Evolutionary conservation across 2,888 invertebrate genomes (phyloP), one percentile per base, ranked within the genome.

Genomic region (Volucella bombylans): DNA sequence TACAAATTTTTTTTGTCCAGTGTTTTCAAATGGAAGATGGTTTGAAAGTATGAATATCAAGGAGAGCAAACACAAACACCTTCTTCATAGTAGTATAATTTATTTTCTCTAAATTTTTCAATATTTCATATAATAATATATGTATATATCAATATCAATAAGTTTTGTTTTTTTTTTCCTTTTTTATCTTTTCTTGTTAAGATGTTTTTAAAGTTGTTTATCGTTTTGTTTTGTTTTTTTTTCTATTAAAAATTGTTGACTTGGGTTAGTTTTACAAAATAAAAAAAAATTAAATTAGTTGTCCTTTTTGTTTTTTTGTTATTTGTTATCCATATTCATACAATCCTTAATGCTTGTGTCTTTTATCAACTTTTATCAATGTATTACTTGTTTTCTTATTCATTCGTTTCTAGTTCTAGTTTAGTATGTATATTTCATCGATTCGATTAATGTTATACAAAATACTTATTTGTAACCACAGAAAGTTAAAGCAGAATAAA

Each of bases 111-210:
- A 67, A 81, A 52, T 77, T 68, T 74, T 76, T 80, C 76, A 85
- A 81, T 81, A 81, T 77, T 81, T 81, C 52, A 85, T 77, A 85
- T 85, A 85, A 81, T 85, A 85, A 81, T 85, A 85, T 85, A 82
- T 31, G 31, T 31, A 31, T 82, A 85, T 79, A 79, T 80, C 65
- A 67, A 73, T 85, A 85, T 85, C 80, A 85, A 76, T 85, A 76
- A 65, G 80, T 76, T 76, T 68, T 72, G 54, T 10, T 80, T 65
- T 76, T 38, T 47, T 38, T 59, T 59, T 55, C n/a, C 11, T 71
- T 71, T 67, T 12, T 54, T 52, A 61, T 79, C n/a, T 65, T 71
- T 11, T 39, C 43, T 54, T 54, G 8, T 31, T 31, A 31, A 57
- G 15, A 43, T 52, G 15, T 64, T 47, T 50, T 78, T 78, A 64